Base-by-base conservation (phyloP, 1,140 invertebrate genomes). In the Drosophila persimilis region DNA sequence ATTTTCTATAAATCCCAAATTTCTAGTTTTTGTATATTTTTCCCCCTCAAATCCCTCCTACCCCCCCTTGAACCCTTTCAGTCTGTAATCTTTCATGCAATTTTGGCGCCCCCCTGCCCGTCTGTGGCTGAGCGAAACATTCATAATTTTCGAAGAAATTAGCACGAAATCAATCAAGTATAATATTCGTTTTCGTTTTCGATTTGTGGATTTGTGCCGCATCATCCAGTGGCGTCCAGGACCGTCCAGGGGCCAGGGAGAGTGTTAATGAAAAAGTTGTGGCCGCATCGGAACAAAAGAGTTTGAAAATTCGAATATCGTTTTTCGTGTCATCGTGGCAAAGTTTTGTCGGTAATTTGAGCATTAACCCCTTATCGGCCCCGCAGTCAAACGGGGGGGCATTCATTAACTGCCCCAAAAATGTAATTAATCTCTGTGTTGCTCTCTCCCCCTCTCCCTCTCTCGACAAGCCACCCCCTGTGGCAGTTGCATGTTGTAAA, bases 161-260 rank as follows among this genome's bases (percentile, higher is more conserved):
- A 86, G 88, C 75, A 75, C 62, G 81, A 86, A 86, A 86, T 86
- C 81, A 86, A 86, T 86, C 81, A 86, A 75, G 60, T 88, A 75
- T 67, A 77, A 80, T 77, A 71, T 73, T 52, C 69, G 70, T 75
- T 56, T 54, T 44, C 4, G 8, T 31, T 20, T 31, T 20, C 52
- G 43, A 69, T 69, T 57, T 56, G 65, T 24, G 31, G 45, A 75
- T 17, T 17, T 57, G 61, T 52, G 81, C 67, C 31, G 69, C 60
- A 70, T 85, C 81, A 85, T 84, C 20, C 20, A 20, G 20, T 0
- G 20, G 0, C 31, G 35, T 67, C 24, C 9, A 17, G 17, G 17
- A 1, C 17, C 31, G 9, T 3, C 8, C 31, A 9, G 2, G 31
- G 31, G 15, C 17, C 15, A 15, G 15, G 15, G 57, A 41, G 17